phyloP scores from a whole-genome alignment of 2,797 vertebrate species.

The Momotus momota region DNA sequence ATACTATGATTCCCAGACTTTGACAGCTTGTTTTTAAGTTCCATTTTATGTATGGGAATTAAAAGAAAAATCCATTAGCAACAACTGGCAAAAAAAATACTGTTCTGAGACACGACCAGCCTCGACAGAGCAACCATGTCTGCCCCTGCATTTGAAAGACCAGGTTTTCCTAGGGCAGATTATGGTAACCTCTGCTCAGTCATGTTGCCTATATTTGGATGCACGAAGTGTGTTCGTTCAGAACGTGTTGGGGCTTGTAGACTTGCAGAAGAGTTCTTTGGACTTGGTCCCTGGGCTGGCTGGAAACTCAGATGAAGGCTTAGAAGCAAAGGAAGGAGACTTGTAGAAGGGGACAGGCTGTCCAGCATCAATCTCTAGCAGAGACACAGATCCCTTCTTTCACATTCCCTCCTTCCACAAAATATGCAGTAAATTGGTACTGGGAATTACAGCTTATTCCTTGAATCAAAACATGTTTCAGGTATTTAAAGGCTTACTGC shows the following conservation, averaged over 20 bases:
- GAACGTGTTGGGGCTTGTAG: slow-evolving; percentile 13
- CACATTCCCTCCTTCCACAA: neutral
- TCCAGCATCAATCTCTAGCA: neutral
- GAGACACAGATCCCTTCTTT: neutral
- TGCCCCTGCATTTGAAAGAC: neutral
- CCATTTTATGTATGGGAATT: neutral
- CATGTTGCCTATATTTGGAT: neutral
- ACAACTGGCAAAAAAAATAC: neutral
- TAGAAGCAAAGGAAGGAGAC: neutral
- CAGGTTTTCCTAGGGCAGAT: slow-evolving; percentile 1
- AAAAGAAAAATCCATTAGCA: neutral
- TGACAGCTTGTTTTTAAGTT: neutral
- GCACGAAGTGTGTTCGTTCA: neutral
- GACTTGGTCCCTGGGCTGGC: neutral
- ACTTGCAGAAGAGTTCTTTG: slow-evolving; percentile 15
- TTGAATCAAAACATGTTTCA: neutral
- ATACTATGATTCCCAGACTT: neutral
- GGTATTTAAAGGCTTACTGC: neutral
- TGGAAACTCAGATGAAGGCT: neutral
- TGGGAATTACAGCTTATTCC: neutral
- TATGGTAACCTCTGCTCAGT: neutral
- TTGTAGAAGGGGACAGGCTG: neutral
- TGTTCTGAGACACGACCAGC: neutral
- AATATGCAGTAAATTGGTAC: neutral
- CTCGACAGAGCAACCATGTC: neutral